Evolutionary conservation across 2,888 invertebrate genomes (phyloP).

Genomic region (Didymodactylos carnosus): DNA sequence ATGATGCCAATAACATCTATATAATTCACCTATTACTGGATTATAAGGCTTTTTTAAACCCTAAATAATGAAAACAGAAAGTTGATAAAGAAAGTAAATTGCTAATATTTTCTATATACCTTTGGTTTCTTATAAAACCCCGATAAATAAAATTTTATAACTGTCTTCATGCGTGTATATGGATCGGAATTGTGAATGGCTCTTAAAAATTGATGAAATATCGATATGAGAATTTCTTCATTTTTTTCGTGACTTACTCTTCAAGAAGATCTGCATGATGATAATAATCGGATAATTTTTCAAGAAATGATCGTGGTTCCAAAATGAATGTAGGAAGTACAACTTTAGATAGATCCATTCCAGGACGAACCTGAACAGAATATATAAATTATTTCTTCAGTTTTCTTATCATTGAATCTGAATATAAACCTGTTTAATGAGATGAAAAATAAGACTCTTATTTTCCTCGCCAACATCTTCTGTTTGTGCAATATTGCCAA

Average conservation of each 20-base stretch:
- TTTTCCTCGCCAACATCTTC: constrained; percentile 82
- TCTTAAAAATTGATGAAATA: constrained; percentile 37
- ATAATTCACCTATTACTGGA: constrained; percentile 74
- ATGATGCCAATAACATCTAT: constrained; percentile 74
- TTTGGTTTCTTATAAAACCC: constrained; percentile 81
- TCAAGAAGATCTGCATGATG: constrained; percentile 73
- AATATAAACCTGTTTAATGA: constrained; percentile 82
- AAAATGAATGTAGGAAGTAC: constrained; percentile 79
- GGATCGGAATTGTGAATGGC: constrained; percentile 67
- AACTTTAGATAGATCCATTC: constrained; percentile 81
- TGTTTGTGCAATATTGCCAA: constrained; percentile 45
- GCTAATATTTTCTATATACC: constrained; percentile 18
- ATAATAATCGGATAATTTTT: constrained; percentile 76
- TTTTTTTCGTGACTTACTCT: constrained; percentile 42
- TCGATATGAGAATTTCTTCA: background rate
- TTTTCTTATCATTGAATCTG: constrained; percentile 21
- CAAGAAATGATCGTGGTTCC: constrained; percentile 74
- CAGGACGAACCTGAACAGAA: constrained; percentile 77
- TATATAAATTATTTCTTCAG: constrained; percentile 19
- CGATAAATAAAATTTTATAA: constrained; percentile 73
- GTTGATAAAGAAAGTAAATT: background rate
- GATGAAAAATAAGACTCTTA: constrained; percentile 76
- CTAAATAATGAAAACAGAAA: constrained; percentile 19
- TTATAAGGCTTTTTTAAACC: constrained; percentile 87
- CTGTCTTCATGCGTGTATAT: constrained; percentile 61